Conservation (phyloP, 2,113 vertebrate genomes). For the Alexandromys fortis region DNA sequence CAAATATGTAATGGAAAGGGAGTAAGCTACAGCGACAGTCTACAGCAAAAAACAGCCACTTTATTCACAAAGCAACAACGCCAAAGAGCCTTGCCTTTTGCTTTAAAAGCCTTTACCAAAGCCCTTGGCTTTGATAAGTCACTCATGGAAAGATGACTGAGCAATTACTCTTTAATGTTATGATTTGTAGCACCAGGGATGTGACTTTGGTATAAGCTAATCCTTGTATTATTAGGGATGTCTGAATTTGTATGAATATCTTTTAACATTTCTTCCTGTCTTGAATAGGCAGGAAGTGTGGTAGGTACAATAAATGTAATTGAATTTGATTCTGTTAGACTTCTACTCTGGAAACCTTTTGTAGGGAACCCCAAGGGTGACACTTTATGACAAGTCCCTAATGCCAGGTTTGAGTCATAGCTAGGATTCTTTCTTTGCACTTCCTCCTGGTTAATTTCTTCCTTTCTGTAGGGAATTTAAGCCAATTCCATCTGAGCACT, state of each 20-base stretch:
- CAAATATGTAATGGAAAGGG: no score
- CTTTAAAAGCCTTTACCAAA: no score
- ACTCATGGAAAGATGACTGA: no score
- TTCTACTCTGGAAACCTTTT: conserved; percentile 35
- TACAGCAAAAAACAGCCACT: no score
- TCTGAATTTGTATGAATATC: conserved; percentile 30
- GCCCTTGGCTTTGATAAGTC: no score
- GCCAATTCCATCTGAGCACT: conserved; percentile 45
- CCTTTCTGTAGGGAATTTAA: conserved; percentile 61
- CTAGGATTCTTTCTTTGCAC: conserved; percentile 52
- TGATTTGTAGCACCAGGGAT: background rate
- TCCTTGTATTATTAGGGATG: background rate
- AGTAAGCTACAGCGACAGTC: no score
- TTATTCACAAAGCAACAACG: no score
- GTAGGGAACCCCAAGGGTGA: conserved; percentile 17
- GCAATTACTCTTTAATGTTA: no score
- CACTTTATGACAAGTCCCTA: background rate
- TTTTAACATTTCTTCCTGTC: conserved; percentile 28
- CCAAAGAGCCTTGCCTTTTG: no score
- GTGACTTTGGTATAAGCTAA: conserved; percentile 21
- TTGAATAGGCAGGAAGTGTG: conserved; percentile 17
- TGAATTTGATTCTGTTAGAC: background rate
- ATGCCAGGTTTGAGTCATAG: conserved; percentile 45
- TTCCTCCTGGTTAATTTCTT: conserved; percentile 39
- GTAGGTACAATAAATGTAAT: conserved; percentile 9